These are phyloP conservation scores for Esperia sulphurella DNA, from an alignment of 2,888 invertebrate species.

Conservation along the genomic window DNA sequence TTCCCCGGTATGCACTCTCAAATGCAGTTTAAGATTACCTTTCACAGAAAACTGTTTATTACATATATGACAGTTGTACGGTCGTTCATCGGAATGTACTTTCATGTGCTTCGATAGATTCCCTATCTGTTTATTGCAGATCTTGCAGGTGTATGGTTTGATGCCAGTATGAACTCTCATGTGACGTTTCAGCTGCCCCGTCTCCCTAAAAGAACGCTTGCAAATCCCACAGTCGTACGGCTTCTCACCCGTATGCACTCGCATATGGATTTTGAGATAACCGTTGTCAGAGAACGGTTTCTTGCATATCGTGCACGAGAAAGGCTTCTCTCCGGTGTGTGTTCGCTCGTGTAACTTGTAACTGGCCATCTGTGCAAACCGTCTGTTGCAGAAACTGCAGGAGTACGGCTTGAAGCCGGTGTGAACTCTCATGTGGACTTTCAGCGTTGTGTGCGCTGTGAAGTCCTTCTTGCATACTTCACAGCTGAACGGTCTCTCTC, in stretches of 20 bases:
- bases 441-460: constrained; percentile 63
- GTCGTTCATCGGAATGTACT: constrained; percentile 49
- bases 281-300: constrained; percentile 68
- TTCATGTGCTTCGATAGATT: constrained; percentile 65
- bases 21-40: constrained; percentile 50
- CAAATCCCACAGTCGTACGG: constrained; percentile 59
- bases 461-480: neutral
- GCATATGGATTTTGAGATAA: constrained; percentile 65
- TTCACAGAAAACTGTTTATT: constrained; percentile 50
- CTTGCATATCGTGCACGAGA: constrained; percentile 54
- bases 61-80: constrained; percentile 45
- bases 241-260: constrained; percentile 61
- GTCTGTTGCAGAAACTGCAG: constrained; percentile 53
- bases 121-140: constrained; percentile 66
- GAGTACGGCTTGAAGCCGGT: constrained; percentile 62
- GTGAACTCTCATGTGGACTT: constrained; percentile 66
- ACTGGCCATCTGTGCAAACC: constrained; percentile 66
- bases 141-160: constrained; percentile 62
- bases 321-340: constrained; percentile 62
- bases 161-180: constrained; percentile 57
- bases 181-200: constrained; percentile 59
- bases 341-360: constrained; percentile 63
- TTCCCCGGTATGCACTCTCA: constrained; percentile 42
- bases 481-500: constrained; percentile 29
- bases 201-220: constrained; percentile 56